Base-by-base conservation (phyloP, 2,797 vertebrate genomes). In the Galaxias olidus region DNA sequence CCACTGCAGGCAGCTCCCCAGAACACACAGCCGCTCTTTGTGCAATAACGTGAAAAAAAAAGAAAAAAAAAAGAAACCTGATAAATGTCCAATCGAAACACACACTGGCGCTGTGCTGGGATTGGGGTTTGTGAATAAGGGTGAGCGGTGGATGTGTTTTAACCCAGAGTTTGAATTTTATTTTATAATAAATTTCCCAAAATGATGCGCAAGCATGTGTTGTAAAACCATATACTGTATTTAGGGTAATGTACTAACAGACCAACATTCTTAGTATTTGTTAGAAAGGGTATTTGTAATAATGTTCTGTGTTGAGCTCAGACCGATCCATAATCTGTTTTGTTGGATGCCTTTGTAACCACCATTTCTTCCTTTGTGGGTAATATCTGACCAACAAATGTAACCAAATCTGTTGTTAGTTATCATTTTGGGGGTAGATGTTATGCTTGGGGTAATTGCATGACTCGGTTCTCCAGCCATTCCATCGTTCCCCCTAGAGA, bases 1-100 rank as follows among this genome's bases (percentile, higher is more conserved):
- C 44, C 70, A 69, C 80, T 3, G 30, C 30, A 78, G 79, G 18
- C 68, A 64, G 17, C 49, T 67, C 66, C 59, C 49, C 51, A 77
- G 79, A 87, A 88, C 85, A 88, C 78, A 81, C 72, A 17, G 30
- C 30, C 2, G 61, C 51, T 79, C 86, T 88, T 87, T 89, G 84
- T 88, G 70, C 62, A 72, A 69, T 60, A 58, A 63, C 66, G 67
- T 86, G 79, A 74, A 77, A 85, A 30, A 30, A 30, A 30, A 85
- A 30, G 6, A 30, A 30, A 30, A 30, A 30, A 30, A 30, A 84
- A 79, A 7, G 73, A 83, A 82, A 85, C 84, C 84, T 85, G 83
- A 87, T 83, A 84, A 85, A 86, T 82, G 82, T 76, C 73, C 76
- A 68, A 71, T 57, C 40, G 63, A 71, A 75, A 73, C 66, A 30